phyloP scores from a whole-genome alignment of 2,888 invertebrate species.

The Conops quadrifasciatus region DNA sequence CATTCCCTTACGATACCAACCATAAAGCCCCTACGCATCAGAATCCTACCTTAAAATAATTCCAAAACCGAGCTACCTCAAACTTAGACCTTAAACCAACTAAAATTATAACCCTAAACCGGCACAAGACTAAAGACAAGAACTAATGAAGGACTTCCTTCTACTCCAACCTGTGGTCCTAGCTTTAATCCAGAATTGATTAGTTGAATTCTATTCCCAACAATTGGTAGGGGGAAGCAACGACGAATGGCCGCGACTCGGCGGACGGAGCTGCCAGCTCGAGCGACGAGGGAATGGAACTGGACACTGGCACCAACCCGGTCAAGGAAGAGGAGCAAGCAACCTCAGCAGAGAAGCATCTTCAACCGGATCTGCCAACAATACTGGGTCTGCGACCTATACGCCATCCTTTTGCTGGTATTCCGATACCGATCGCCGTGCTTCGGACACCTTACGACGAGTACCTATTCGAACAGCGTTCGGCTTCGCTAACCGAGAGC shows the following conservation, averaged over 20 bases:
- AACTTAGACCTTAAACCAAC: no score
- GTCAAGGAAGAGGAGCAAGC: constrained; percentile 44
- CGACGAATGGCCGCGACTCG: constrained; percentile 67
- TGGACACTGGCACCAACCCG: constrained; percentile 33
- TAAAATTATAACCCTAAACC: no score
- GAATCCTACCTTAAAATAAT: background rate
- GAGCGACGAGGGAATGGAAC: constrained; percentile 55
- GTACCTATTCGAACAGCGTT: constrained; percentile 61
- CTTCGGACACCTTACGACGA: constrained; percentile 59
- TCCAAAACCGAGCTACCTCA: constrained; percentile 19
- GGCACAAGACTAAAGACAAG: no score
- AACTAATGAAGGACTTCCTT: background rate
- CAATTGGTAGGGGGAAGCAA: constrained; percentile 67
- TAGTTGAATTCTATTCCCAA: constrained; percentile 67
- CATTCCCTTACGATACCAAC: no score
- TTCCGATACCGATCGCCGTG: constrained; percentile 43
- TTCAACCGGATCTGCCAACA: constrained; percentile 50
- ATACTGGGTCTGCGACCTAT: constrained; percentile 52
- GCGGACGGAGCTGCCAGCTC: constrained; percentile 65
- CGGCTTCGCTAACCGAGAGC: constrained; percentile 42
- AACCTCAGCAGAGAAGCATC: constrained; percentile 49
- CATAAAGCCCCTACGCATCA: constrained; percentile 9
- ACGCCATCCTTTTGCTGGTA: constrained; percentile 47
- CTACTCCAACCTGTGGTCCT: constrained; percentile 45
- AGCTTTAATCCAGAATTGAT: constrained; percentile 64